Conservation (phyloP, 2,113 vertebrate genomes). For the Tauraco erythrolophus region DNA sequence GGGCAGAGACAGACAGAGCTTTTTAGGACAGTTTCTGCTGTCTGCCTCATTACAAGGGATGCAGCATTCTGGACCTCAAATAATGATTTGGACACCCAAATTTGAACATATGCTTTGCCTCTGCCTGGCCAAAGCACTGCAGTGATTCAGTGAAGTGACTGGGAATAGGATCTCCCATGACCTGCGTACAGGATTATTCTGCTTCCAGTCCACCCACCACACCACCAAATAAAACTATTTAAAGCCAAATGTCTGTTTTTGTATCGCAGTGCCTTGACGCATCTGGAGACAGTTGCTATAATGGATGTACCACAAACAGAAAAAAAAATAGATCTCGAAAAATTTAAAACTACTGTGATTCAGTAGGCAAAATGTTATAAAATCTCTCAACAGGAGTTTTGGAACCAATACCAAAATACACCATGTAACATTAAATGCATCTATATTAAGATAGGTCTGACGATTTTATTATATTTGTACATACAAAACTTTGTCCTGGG, state of each 20-base stretch:
- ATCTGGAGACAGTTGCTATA: background rate
- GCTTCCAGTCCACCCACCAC: background rate
- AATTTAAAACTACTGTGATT: background rate
- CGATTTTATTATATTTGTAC: background rate
- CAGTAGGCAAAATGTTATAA: background rate
- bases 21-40: background rate
- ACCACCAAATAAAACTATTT: conserved; percentile 32
- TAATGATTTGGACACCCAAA: background rate
- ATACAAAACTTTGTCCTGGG: background rate
- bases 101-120: background rate
- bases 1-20: background rate
- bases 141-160: background rate
- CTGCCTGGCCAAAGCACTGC: background rate
- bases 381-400: background rate
- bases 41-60: background rate
- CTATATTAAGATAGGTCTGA: background rate
- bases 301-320: background rate
- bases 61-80: background rate
- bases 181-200: background rate
- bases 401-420: background rate
- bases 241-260: conserved; percentile 1
- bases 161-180: background rate
- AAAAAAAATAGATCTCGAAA: background rate
- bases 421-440: background rate
- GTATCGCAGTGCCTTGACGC: background rate